A percentile compares a stretch with the other conserved stretches of the same genome.
phyloP scores from a whole-genome alignment of 2,113 vertebrate species.

The Ciconia boyciana region DNA sequence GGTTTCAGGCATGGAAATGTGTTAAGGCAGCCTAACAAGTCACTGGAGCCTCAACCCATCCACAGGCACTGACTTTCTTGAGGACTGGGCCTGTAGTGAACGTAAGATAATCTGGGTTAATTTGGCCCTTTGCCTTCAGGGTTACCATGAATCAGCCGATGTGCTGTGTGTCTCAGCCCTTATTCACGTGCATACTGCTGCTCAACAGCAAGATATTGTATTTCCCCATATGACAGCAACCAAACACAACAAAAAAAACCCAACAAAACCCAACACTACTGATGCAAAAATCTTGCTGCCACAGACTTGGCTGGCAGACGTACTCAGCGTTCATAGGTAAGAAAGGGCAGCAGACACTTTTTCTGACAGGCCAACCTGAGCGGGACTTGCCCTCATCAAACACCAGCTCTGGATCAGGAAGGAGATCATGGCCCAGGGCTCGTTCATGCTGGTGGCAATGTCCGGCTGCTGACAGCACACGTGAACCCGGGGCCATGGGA shows the following conservation, averaged over 20 bases:
- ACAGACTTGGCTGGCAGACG: neutral
- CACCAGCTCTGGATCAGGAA: neutral
- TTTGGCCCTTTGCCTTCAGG: neutral
- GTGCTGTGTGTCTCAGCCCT: neutral
- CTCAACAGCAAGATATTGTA: neutral
- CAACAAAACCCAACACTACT: too few species aligned
- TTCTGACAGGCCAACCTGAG: neutral
- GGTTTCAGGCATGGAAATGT: neutral
- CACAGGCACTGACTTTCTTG: neutral
- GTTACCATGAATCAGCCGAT: rapidly evolving
- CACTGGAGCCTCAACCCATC: neutral
- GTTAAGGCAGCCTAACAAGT: neutral
- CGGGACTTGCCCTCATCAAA: neutral
- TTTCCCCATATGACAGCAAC: neutral
- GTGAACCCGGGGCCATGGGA: rapidly evolving
- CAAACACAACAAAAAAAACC: neutral
- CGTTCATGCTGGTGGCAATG: neutral
- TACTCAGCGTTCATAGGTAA: neutral
- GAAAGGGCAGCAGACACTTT: neutral
- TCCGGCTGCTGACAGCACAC: neutral
- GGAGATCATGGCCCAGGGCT: neutral
- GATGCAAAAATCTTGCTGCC: neutral
- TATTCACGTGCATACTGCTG: neutral
- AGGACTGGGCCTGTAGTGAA: neutral
- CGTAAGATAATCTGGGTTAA: neutral